Evolutionary conservation across 2,113 vertebrate species (phyloP).

Genomic region (Psophia crepitans): DNA sequence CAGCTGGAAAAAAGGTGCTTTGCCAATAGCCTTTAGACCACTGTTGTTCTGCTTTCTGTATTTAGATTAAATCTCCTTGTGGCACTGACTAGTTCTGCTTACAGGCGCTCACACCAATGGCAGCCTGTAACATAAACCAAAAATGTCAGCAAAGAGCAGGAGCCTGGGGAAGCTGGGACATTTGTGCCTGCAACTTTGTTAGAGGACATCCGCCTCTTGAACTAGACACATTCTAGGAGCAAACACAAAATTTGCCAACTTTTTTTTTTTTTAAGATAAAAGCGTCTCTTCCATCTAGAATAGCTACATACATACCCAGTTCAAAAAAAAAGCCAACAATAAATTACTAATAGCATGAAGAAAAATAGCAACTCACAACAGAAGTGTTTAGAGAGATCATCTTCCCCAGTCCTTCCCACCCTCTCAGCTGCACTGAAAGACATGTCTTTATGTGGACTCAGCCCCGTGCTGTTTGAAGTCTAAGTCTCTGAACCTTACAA

Average conservation of each 20-base stretch:
- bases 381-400: not conserved
- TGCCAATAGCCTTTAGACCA: not conserved
- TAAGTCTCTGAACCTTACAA: not conserved
- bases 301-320: not conserved
- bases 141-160: not conserved
- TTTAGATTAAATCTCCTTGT: not conserved
- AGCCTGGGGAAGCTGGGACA: not conserved
- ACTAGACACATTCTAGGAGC: not conserved
- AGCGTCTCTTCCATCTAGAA: not conserved
- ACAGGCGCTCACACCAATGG: not conserved
- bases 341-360: not conserved
- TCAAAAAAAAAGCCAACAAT: not conserved
- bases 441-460: not conserved
- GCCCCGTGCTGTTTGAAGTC: not conserved
- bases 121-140: not conserved
- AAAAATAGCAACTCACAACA: not conserved
- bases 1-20: slow-evolving; percentile 4
- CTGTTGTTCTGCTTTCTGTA: not conserved
- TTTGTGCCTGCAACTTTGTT: not conserved
- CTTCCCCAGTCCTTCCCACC: not conserved
- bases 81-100: not conserved
- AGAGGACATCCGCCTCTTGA: not conserved
- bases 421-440: not conserved
- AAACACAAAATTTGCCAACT: not conserved
- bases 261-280: not conserved